phyloP scores from a whole-genome alignment of 2,113 vertebrate genomes.

The Eonycteris spelaea region DNA sequence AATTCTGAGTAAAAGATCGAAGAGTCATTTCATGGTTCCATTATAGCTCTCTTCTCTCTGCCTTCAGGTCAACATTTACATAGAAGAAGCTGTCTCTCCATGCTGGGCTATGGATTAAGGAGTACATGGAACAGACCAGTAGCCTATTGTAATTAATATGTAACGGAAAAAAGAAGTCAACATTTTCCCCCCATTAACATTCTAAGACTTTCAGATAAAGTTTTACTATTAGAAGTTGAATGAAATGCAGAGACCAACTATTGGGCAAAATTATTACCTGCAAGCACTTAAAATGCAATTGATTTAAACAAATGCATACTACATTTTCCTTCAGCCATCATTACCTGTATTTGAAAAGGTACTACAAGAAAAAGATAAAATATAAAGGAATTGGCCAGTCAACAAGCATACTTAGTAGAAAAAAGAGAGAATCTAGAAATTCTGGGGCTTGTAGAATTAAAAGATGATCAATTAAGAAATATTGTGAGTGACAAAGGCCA shows the following conservation, averaged over 20 bases:
- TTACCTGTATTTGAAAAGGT: background rate
- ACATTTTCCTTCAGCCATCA: too few relatives aligned
- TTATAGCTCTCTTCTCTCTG: background rate
- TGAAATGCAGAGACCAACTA: background rate
- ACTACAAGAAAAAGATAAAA: background rate
- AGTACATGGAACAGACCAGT: background rate
- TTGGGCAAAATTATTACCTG: background rate
- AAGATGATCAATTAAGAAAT: background rate
- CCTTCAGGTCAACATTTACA: background rate
- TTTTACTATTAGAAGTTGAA: background rate
- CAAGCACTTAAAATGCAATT: background rate
- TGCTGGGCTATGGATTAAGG: background rate
- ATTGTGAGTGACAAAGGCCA: background rate
- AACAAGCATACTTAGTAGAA: background rate
- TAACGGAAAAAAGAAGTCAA: background rate
- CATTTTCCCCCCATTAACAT: background rate
- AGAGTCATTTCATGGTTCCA: background rate
- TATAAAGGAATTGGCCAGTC: background rate
- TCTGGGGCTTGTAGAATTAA: background rate
- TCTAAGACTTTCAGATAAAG: background rate
- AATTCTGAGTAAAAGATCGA: background rate
- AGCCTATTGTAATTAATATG: background rate
- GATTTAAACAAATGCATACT: background rate
- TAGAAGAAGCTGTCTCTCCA: background rate
- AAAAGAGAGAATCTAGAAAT: background rate